These are phyloP conservation scores for Macheiramphus alcinus DNA, from an alignment of 2,113 vertebrate genomes.

Conservation along the genomic window DNA sequence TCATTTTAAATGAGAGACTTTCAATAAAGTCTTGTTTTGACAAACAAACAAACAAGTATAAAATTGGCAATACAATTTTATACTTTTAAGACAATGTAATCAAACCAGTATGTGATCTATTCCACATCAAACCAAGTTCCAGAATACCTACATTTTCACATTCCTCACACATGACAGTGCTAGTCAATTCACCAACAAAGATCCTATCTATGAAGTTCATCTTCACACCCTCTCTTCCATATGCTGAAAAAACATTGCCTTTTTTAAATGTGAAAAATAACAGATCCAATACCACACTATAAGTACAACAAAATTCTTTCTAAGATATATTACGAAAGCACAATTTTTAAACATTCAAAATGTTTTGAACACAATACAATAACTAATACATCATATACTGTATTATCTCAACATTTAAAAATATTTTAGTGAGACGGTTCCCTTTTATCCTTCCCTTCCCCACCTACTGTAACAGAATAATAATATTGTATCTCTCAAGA, in stretches of 20 bases:
- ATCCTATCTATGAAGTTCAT: constrained; percentile 98
- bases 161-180: constrained; percentile 99
- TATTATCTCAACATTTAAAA: neutral
- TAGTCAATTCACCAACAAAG: constrained; percentile 97
- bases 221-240: constrained; percentile 96
- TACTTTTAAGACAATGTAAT: constrained; percentile 48
- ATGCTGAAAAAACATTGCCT: constrained; percentile 80
- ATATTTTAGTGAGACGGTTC: neutral
- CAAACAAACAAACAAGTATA: constrained; percentile 51
- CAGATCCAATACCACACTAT: constrained; percentile 47
- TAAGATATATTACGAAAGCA: constrained; percentile 10
- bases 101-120: constrained; percentile 56
- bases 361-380: neutral
- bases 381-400: neutral
- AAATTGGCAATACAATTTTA: constrained; percentile 57
- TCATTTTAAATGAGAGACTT: neutral
- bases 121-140: constrained; percentile 61
- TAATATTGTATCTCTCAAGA: neutral
- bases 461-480: neutral
- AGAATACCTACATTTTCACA: constrained; percentile 92
- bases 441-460: neutral
- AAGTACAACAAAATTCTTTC: constrained; percentile 52
- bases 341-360: neutral
- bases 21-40: constrained; percentile 11
- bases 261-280: constrained; percentile 72